Evolutionary conservation across 2,797 vertebrate genomes (phyloP).

Genomic region (Gymnocypris eckloni): DNA sequence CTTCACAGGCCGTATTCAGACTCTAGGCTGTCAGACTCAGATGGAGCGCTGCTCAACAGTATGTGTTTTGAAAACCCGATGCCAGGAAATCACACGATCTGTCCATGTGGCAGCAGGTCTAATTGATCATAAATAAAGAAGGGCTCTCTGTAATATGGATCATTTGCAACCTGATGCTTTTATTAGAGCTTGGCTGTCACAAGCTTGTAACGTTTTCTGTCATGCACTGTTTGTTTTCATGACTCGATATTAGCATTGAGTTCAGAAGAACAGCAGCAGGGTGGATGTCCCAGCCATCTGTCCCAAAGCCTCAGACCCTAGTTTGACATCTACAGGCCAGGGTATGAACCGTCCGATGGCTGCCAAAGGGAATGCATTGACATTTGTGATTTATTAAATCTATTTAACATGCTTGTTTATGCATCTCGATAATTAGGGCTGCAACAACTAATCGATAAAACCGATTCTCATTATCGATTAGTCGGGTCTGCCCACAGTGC

Average conservation of each 20-base stretch:
- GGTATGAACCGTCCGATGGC: neutral
- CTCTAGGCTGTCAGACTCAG: neutral
- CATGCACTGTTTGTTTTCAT: conserved; percentile 39
- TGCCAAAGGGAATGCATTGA: neutral
- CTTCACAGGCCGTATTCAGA: neutral
- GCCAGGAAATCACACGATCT: conserved; percentile 14
- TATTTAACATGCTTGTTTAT: neutral
- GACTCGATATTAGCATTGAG: conserved; percentile 18
- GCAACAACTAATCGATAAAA: too few species aligned
- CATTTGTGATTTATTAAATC: neutral
- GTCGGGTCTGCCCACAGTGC: too few species aligned
- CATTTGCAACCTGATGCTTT: conserved; percentile 32
- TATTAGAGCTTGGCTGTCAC: conserved; percentile 35
- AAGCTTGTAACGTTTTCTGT: conserved; percentile 15
- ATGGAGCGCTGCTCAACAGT: neutral
- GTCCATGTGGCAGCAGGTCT: neutral
- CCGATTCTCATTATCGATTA: too few species aligned
- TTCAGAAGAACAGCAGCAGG: conserved; percentile 33
- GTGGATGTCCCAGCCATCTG: conserved; percentile 43
- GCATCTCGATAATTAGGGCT: too few species aligned
- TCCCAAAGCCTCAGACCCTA: neutral
- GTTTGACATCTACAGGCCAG: neutral
- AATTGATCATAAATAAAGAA: conserved; percentile 6
- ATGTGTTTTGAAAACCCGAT: neutral
- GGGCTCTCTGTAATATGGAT: conserved; percentile 20